Base-by-base conservation (phyloP, 1,140 invertebrate genomes). In the Bombus turneri region DNA sequence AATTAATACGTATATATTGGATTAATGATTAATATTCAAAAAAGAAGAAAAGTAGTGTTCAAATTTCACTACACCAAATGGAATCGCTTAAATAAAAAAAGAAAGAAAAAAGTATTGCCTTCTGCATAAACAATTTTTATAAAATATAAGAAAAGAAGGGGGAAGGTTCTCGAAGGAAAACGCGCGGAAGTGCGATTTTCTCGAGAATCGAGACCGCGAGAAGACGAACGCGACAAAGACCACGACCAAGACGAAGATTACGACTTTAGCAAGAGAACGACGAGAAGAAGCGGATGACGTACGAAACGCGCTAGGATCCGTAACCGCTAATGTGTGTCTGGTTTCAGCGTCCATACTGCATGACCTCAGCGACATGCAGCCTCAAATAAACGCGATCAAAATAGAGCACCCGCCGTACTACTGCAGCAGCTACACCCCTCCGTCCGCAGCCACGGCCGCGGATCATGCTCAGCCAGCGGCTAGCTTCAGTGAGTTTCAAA, bases 271-370 rank as follows among this genome's bases (percentile, higher is more conserved):
- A 53, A 31, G 62, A 82, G 86, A 69, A 77, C 85, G 88, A 77
- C 57, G 75, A 83, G 80, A 81, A 73, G 79, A 37, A 73, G 59
- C 75, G 88, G 81, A 86, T 86, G 89, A 88, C 85, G 89, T 88
- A 89, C 79, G 87, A 91, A 88, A 79, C 57, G 87, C 86, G 85
- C 88, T 86, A 91, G 83, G 85, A 88, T 88, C 85, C 91, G 90
- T 93, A 91, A 92, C 89, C 90, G 90, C 91, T 92, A 92, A 91
- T 94, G 90, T 93, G 92, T 95, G 91, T 95, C 95, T 95, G 95
- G 96, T 96, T 96, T 93, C 96, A 99, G 98, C 98, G 91, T 99
- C 98, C 93, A 99, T 99, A 94, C 97, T 99, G 94, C 98, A 98
- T 96, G 98, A 98, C 95, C 96, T 97, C 77, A 97, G 97, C 94